Base-by-base conservation (phyloP, 1,140 invertebrate genomes). In the Lordiphosa clarofinis region DNA sequence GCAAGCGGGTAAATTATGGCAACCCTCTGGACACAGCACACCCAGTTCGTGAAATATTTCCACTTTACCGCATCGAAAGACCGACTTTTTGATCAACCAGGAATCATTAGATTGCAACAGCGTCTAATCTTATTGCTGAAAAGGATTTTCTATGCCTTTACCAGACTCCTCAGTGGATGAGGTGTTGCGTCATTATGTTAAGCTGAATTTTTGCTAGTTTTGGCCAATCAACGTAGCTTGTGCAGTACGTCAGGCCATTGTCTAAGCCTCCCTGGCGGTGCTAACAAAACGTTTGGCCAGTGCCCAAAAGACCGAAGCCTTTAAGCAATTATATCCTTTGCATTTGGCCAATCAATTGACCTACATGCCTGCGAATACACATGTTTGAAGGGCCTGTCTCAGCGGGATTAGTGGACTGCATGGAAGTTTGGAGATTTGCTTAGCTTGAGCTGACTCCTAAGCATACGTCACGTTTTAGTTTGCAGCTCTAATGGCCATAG, bases 311-410 rank as follows among this genome's bases (percentile, higher is more conserved):
- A 91, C 91, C 10, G 89, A 90, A 10, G 94, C 94, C 74, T 88
- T 92, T 11, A 92, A 92, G 71, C 90, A 91, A 46, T 92, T 93
- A 59, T 94, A 94, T 71, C 94, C 95, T 50, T 89, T 94, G 64
- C 93, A 95, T 73, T 88, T 96, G 61, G 94, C 94, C 13, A 95
- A 95, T 90, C 95, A 96, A 89, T 90, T 96, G 57, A 90, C 93
- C 8, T 94, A 13, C 94, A 94, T 75, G 89, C 91, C 9, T 92
- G 92, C 33, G 93, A 93, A 88, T 91, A 39, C 90, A 92, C 40
- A 90, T 96, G 40, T 91, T 94, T 13, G 91, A 92, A n/a, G n/a
- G 46, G 91, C 92, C 12, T 93, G 92, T 56, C 87, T 91, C 1
- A 86, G 90, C 2, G 89, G 88, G 87, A 62, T 87, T 0, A 88